Evolutionary conservation across 2,797 vertebrate species (phyloP).

Genomic region (Triplophysa bombifrons): DNA sequence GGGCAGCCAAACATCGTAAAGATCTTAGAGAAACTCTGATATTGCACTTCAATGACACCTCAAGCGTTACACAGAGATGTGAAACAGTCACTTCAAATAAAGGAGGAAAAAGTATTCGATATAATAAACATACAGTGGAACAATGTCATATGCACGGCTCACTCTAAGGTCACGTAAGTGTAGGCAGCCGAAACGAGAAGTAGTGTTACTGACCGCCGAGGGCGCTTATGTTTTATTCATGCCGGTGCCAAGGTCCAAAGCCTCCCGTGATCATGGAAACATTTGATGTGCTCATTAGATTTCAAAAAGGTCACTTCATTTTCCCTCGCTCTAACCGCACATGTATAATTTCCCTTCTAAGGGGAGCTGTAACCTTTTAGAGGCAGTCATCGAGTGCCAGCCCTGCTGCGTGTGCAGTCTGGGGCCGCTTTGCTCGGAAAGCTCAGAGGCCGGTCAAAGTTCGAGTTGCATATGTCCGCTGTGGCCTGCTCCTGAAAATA

Average conservation of each 20-base stretch:
- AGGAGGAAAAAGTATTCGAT: slow-evolving; percentile 5
- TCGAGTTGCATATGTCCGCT: neutral
- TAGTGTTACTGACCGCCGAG: slow-evolving; percentile 46
- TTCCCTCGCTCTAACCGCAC: slow-evolving; percentile 48
- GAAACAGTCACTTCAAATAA: slow-evolving; percentile 22
- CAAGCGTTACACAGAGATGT: neutral
- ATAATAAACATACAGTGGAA: slow-evolving; percentile 5
- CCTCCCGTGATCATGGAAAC: slow-evolving; percentile 59
- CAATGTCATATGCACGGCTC: neutral
- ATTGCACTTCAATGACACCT: slow-evolving; percentile 19
- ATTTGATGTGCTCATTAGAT: slow-evolving; percentile 61
- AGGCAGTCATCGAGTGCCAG: slow-evolving; percentile 32
- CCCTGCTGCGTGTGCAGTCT: slow-evolving; percentile 42
- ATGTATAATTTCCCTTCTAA: slow-evolving; percentile 57
- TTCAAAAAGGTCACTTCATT: slow-evolving; percentile 60
- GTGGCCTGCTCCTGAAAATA: neutral
- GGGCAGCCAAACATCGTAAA: slow-evolving; percentile 26
- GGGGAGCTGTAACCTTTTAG: slow-evolving; percentile 58
- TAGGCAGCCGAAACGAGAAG: slow-evolving; percentile 33
- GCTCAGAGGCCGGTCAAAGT: slow-evolving; percentile 1
- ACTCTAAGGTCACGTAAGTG: slow-evolving; percentile 48
- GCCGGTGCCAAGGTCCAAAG: slow-evolving; percentile 53
- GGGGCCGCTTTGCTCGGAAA: slow-evolving; percentile 21
- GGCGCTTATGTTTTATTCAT: slow-evolving; percentile 61
- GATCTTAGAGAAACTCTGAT: neutral